Percentiles rank a stretch among this genome's conserved stretches.
These are phyloP conservation scores for Cyanoramphus novaezelandiae DNA, from an alignment of 2,113 vertebrate genomes.

Conservation along the genomic window DNA sequence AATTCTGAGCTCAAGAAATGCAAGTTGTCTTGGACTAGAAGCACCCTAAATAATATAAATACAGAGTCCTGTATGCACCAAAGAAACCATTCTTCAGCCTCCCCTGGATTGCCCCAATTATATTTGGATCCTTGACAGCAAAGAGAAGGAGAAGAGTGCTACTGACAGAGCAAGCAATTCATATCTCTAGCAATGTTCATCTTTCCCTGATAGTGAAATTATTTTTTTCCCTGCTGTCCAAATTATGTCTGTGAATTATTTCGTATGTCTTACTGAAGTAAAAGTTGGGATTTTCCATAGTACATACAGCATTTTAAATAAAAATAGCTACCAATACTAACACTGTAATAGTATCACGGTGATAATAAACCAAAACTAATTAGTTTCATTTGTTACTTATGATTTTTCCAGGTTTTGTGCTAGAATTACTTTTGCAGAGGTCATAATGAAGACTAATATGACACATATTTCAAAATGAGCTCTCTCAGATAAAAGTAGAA, in stretches of 20 bases:
- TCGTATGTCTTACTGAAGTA: neutral
- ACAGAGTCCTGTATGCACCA: rapidly evolving
- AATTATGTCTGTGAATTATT: neutral
- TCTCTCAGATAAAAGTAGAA: neutral
- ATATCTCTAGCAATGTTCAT: neutral
- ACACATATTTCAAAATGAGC: neutral
- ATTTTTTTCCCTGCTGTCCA: neutral
- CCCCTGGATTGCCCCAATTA: neutral
- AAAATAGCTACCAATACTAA: neutral
- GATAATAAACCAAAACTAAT: neutral
- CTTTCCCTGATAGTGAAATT: neutral
- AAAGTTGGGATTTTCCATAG: neutral
- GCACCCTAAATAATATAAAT: neutral
- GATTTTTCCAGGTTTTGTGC: neutral
- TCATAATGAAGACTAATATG: neutral
- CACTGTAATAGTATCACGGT: neutral
- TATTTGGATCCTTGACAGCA: neutral
- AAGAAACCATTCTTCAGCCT: neutral
- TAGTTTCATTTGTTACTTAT: neutral
- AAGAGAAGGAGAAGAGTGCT: neutral
- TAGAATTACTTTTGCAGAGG: neutral
- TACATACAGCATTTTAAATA: neutral
- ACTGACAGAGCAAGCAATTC: neutral
- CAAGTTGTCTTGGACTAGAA: neutral
- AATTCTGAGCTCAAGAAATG: neutral